Evolutionary conservation across 2,888 invertebrate species (phyloP), one percentile per base, ranked within the genome.

Genomic region (Cephonodes hylas): DNA sequence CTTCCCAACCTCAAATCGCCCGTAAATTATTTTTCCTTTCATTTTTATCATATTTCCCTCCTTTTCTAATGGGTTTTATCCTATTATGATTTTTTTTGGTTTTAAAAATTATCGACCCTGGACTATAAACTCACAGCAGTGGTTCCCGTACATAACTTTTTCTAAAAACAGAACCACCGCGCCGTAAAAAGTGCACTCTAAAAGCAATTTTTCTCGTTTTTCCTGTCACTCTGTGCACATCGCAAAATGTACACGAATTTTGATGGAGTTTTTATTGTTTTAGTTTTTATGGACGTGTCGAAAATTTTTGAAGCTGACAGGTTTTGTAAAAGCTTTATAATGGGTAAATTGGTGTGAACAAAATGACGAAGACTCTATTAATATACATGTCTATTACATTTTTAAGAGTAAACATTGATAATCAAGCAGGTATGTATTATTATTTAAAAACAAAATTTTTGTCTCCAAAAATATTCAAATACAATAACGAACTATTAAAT

Each of bases 141-240:
- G 20, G 20, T 44, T 44, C 20, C 20, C 20, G 44, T 20, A 8
- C 44, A 44, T 15, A 53, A 31, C 27, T 27, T 18, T 31, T 27
- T 53, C 31, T 38, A 38, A 38, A 13, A 18, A 31, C 15, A 25
- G 23, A 45, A 48, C 27, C 15, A 7, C 27, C 27, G 15, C n/a
- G 15, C 15, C 25, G 31, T 53, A 18, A 10, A 44, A 27, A 53
- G 53, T 31, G 53, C 53, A 53, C 53, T 53, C 53, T 53, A 53
- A 53, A 53, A 53, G 4, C 31, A 53, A 10, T 31, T 53, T 53
- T 48, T 53, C 53, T 53, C 53, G 53, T 53, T 53, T 53, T 53
- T 31, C 53, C 53, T 53, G 53, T 53, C 53, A 53, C 27, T 53
- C 31, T 25, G 25, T 53, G 53, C 53, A 31, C 31, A 18, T 53